These are phyloP conservation scores for Poecilia gillii DNA, from an alignment of 2,797 vertebrate genomes.

Conservation along the genomic window DNA sequence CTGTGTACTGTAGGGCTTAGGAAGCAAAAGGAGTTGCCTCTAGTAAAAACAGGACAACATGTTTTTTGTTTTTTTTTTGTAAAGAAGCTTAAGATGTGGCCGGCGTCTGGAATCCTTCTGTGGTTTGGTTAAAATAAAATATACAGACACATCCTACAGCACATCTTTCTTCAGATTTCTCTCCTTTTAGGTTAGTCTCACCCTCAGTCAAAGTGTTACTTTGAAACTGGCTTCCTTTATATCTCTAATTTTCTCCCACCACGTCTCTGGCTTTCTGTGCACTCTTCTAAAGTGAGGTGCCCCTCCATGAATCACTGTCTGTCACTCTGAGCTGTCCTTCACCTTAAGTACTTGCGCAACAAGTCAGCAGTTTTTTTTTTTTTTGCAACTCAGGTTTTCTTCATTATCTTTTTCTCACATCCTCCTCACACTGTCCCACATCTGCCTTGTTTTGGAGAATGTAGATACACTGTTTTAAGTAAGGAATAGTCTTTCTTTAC, in stretches of 20 bases:
- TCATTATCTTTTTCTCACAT: conserved; percentile 23
- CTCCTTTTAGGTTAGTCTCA: conserved; percentile 32
- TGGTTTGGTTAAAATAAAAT: conserved; percentile 11
- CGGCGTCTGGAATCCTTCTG: conserved; percentile 55
- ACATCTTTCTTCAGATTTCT: conserved; percentile 33
- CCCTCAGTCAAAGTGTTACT: conserved; percentile 41
- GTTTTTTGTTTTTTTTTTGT: conserved; percentile 40
- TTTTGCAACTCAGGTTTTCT: conserved; percentile 25
- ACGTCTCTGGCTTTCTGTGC: conserved; percentile 27
- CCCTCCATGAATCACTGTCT: conserved; percentile 19
- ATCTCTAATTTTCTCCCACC: conserved; percentile 34
- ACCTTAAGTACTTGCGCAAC: conserved; percentile 49
- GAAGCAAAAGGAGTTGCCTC: conserved; percentile 2
- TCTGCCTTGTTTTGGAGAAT: background rate
- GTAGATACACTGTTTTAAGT: background rate
- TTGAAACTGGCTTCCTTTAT: conserved; percentile 30
- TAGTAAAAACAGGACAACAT: conserved; percentile 33
- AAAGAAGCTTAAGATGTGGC: conserved; percentile 58
- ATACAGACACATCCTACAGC: conserved; percentile 26
- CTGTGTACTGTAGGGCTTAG: conserved; percentile 15
- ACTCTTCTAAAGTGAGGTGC: conserved; percentile 25
- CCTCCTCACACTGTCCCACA: background rate
- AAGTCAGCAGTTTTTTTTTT: conserved; percentile 52
- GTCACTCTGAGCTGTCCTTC: conserved; percentile 48
- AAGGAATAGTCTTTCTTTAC: background rate